Percentiles rank a stretch among this genome's conserved stretches.
phyloP scores from a whole-genome alignment of 2,888 invertebrate genomes.

The Phasia obesa region DNA sequence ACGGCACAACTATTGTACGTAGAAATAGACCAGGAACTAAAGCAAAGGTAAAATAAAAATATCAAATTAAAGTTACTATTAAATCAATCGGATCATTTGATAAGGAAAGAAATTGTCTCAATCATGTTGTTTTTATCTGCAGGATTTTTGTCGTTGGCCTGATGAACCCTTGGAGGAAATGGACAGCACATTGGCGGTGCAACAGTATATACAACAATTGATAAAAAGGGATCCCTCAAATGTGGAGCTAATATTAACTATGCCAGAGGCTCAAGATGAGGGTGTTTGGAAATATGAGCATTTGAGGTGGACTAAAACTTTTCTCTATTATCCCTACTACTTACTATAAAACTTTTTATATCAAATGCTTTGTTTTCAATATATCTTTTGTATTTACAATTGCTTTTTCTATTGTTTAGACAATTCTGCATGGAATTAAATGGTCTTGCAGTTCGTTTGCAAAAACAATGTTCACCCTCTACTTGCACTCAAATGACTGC shows the following conservation, averaged over 20 bases:
- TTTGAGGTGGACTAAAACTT: constrained; percentile 86
- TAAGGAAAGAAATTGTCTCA: neutral
- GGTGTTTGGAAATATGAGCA: constrained; percentile 99
- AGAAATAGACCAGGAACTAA: constrained; percentile 96
- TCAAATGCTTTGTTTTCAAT: neutral
- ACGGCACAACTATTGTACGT: constrained; percentile 90
- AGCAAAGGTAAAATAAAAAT: constrained; percentile 86
- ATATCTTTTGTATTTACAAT: constrained; percentile 12
- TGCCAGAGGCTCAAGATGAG: constrained; percentile 98
- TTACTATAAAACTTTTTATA: too few relatives aligned
- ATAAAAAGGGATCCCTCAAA: constrained; percentile 96
- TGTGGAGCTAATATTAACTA: constrained; percentile 96
- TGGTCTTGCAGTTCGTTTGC: constrained; percentile 97
- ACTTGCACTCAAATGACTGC: constrained; percentile 99
- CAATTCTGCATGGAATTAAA: constrained; percentile 99
- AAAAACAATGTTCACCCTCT: constrained; percentile 97
- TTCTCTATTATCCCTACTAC: constrained; percentile 1
- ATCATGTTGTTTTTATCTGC: constrained; percentile 18
- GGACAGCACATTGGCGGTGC: constrained; percentile 99
- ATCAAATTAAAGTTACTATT: neutral
- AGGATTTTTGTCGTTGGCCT: constrained; percentile 99
- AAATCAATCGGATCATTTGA: neutral
- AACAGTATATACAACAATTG: constrained; percentile 99
- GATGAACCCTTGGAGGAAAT: constrained; percentile 99
- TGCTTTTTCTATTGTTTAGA: constrained; percentile 83